Base-by-base conservation (phyloP, 2,888 invertebrate genomes). In the Melanchra persicariae region DNA sequence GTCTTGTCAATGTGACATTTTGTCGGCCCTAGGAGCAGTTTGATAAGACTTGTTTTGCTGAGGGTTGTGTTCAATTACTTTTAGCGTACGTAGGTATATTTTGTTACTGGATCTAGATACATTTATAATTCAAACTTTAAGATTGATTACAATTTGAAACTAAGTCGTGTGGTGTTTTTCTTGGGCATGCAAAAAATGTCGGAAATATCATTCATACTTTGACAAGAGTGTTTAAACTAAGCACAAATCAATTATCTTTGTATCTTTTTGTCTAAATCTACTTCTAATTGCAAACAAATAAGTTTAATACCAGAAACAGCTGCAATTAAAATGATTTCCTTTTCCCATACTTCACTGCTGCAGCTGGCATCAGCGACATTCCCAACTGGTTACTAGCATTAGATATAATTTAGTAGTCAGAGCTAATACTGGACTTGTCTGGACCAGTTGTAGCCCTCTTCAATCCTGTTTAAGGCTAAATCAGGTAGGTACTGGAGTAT, bases 301-400 rank as follows among this genome's bases (percentile, higher is more conserved):
- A 58, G 26, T 30, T 26, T n/a, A 67, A 57, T 34, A 17, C 30
- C 43, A 43, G 45, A 30, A 47, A 51, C 0, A 55, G 43, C 24
- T 49, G 79, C 64, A 79, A 82, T 82, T 74, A 82, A 69, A 73
- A 47, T 71, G 22, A 66, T 74, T 79, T 79, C 66, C 73, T 79
- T 61, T 72, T 52, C 34, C 55, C 73, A 77, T 82, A 69, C 70
- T 26, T 76, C 62, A 75, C 59, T 66, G 26, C 62, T 30, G 17
- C 59, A 64, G 26, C 62, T 30, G 17, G 24, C 70, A 49, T 15
- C 57, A 30, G 55, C 54, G 49, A 67, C 79, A 82, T 82, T 82
- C 63, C 51, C 43, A 34, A 30, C 64, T 58, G 63, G 45, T 52
- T 19, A 62, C 77, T 49, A 26, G 59, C 64, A 79, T 77, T 82